phyloP scores from a whole-genome alignment of 1,140 invertebrate genomes.

The Aradophagus sp. region DNA sequence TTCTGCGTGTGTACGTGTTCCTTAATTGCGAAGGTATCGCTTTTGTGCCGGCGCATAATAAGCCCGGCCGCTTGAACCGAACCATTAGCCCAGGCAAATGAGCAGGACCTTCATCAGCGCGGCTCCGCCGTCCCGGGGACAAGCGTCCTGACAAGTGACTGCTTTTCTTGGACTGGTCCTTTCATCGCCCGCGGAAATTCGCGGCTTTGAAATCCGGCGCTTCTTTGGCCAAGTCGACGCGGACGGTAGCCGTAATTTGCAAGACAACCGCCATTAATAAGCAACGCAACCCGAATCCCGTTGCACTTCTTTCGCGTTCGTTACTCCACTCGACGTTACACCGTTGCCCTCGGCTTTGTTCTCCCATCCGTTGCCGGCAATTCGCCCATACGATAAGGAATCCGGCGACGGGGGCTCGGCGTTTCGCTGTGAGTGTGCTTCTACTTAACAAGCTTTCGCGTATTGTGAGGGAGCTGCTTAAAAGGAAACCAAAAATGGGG shows the following conservation, averaged over 20 bases:
- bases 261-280: no score
- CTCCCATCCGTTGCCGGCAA: slow-evolving; percentile 30
- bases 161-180: slow-evolving; percentile 6
- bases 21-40: slow-evolving; percentile 66
- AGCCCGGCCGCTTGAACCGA: slow-evolving; percentile 58
- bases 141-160: slow-evolving; percentile 52
- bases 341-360: slow-evolving; percentile 26
- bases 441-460: slow-evolving; percentile 74
- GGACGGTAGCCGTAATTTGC: no score
- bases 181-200: slow-evolving; percentile 1
- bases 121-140: slow-evolving; percentile 14
- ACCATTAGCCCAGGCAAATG: slow-evolving; percentile 65
- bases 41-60: slow-evolving; percentile 70
- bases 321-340: background rate
- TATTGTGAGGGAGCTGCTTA: slow-evolving; percentile 72
- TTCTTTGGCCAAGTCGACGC: no score
- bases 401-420: slow-evolving; percentile 47
- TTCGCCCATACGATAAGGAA: slow-evolving; percentile 45
- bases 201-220: background rate
- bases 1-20: slow-evolving; percentile 56
- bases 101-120: slow-evolving; percentile 55
- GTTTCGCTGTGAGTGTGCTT: slow-evolving; percentile 70
- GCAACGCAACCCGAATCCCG: no score
- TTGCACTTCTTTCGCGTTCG: background rate
- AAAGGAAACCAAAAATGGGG: slow-evolving; percentile 75